A percentile compares a stretch with the other conserved stretches of the same genome.
Conservation (phyloP, 1,140 invertebrate species). For the Aricia agestis region DNA sequence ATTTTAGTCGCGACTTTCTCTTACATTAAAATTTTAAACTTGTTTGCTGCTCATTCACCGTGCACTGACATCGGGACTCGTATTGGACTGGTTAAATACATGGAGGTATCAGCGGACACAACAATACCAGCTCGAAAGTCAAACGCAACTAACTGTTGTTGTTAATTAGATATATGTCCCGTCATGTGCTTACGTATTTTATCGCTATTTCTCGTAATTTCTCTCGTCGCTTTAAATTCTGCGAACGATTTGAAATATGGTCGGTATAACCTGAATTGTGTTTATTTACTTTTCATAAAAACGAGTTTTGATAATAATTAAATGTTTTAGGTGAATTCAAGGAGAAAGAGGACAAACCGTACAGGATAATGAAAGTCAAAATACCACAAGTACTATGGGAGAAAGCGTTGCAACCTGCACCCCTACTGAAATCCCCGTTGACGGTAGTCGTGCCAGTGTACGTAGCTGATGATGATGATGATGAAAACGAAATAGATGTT, state of each 20-base stretch:
- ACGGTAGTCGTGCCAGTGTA: constrained; percentile 58
- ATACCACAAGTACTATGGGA: constrained; percentile 52
- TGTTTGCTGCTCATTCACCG: constrained; percentile 59
- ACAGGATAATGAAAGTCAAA: constrained; percentile 52
- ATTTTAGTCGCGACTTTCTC: constrained; percentile 60
- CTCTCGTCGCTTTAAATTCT: background rate
- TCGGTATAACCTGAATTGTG: background rate
- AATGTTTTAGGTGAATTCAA: constrained; percentile 47
- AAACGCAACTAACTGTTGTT: constrained; percentile 46
- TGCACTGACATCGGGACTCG: constrained; percentile 45
- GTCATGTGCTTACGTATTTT: constrained; percentile 7
- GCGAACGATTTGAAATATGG: constrained; percentile 6
- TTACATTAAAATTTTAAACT: constrained; percentile 73
- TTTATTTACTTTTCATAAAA: background rate
- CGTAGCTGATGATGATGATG: constrained; percentile 40
- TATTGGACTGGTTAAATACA: constrained; percentile 64
- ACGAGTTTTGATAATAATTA: background rate
- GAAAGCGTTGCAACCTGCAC: constrained; percentile 51
- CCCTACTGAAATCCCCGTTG: constrained; percentile 55
- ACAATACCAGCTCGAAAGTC: constrained; percentile 55
- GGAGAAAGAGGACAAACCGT: constrained; percentile 42
- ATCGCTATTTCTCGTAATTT: background rate
- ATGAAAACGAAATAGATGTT: constrained; percentile 35
- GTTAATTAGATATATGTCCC: constrained; percentile 7
- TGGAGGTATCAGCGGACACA: constrained; percentile 44